Conservation (phyloP, 2,888 invertebrate species). For the Nomada hirtipes region DNA sequence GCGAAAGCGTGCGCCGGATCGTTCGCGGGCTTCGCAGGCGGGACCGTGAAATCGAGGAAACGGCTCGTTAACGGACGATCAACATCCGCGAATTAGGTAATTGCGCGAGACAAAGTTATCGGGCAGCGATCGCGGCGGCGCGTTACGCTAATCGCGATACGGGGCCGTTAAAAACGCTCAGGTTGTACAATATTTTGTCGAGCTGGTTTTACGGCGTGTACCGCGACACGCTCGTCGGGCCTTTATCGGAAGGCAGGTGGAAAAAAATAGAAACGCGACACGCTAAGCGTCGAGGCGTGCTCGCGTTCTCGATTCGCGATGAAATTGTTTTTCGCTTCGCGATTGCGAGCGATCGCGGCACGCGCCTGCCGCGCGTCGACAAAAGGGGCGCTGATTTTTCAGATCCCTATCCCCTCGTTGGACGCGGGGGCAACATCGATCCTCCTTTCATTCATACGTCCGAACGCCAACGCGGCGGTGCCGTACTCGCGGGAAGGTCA, state of each 20-base stretch:
- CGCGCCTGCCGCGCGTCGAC: conserved; percentile 16
- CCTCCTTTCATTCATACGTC: not conserved
- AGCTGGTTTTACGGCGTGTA: conserved; percentile 58
- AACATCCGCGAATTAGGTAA: conserved; percentile 77
- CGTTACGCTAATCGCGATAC: conserved; percentile 77
- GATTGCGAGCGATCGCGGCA: conserved; percentile 40
- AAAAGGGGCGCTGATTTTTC: conserved; percentile 17
- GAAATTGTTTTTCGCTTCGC: conserved; percentile 49
- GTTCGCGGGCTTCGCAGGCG: not conserved
- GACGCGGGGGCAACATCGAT: not conserved
- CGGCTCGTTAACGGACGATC: conserved; percentile 78
- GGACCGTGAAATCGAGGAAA: conserved; percentile 63
- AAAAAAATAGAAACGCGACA: conserved; percentile 50
- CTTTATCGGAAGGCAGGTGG: conserved; percentile 47
- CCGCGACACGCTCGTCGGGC: conserved; percentile 61
- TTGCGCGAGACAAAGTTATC: conserved; percentile 78
- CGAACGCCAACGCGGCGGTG: not conserved
- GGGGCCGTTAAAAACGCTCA: conserved; percentile 61
- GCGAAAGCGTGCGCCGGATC: not conserved
- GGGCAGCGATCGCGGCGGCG: conserved; percentile 71
- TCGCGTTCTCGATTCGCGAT: conserved; percentile 35
- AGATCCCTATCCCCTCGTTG: conserved; percentile 5
- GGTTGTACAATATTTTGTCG: conserved; percentile 52
- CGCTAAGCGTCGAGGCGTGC: conserved; percentile 47
- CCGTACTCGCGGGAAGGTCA: not conserved